A percentile compares a stretch with the other conserved stretches of the same genome.
Conservation (phyloP, 2,113 vertebrate species). For the Suricata suricatta region DNA sequence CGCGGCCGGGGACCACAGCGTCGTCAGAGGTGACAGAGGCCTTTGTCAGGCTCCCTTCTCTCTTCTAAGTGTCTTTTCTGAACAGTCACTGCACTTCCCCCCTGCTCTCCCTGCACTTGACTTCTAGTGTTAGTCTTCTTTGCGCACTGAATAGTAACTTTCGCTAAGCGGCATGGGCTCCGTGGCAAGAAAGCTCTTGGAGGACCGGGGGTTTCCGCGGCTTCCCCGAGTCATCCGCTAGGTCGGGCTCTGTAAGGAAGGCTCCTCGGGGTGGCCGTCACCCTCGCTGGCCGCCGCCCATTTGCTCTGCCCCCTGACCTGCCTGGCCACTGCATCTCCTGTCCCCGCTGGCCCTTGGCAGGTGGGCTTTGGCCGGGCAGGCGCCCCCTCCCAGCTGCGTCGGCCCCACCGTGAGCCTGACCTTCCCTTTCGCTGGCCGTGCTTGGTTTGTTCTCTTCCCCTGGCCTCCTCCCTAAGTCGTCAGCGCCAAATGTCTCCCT, state of each 20-base stretch:
- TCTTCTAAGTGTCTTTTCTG: not conserved
- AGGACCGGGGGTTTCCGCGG: not conserved
- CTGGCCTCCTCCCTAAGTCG: not conserved
- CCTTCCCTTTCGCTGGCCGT: not conserved
- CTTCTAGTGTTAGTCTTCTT: not conserved
- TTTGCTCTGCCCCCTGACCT: not conserved
- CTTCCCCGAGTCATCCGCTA: not conserved
- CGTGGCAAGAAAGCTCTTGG: not conserved
- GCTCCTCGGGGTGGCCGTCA: not conserved
- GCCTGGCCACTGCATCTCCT: not conserved
- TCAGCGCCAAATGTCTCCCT: not conserved
- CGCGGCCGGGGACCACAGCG: not conserved
- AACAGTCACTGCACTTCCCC: not conserved
- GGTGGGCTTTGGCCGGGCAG: not conserved
- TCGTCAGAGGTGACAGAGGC: not conserved
- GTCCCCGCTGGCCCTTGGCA: not conserved
- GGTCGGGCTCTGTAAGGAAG: not conserved
- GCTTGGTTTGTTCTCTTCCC: not conserved
- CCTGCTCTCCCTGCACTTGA: not conserved
- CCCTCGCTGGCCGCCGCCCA: not conserved
- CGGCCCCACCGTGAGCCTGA: rapidly evolving
- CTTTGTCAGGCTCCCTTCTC: not conserved
- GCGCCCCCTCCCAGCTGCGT: not conserved
- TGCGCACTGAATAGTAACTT: rapidly evolving
- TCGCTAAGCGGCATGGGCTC: not conserved